Conservation (phyloP, 2,888 invertebrate genomes). For the Stenodema calcarata region DNA sequence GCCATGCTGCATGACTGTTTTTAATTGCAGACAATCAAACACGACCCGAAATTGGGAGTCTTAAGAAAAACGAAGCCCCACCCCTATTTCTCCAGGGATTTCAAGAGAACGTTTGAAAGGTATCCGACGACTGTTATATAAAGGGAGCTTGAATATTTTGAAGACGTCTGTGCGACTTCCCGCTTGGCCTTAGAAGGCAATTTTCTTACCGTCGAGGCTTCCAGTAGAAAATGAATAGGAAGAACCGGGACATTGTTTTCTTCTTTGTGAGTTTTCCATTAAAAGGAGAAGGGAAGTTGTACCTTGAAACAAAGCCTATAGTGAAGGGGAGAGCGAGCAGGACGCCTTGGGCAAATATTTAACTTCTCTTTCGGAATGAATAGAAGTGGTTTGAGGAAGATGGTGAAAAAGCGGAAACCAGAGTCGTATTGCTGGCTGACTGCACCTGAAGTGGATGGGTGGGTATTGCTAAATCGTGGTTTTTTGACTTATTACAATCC, state of each 20-base stretch:
- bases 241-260: slow-evolving; percentile 22
- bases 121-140: not conserved
- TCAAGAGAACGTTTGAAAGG: not conserved
- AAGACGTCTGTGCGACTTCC: not conserved
- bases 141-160: not conserved
- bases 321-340: not conserved
- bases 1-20: too few species aligned
- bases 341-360: slow-evolving; percentile 27
- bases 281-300: slow-evolving; percentile 7
- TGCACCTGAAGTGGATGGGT: not conserved
- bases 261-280: slow-evolving; percentile 37
- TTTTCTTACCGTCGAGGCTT: not conserved
- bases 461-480: too few species aligned
- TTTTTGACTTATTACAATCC: too few species aligned
- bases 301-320: slow-evolving; percentile 22
- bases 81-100: too few species aligned
- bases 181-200: not conserved
- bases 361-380: slow-evolving; percentile 24
- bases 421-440: not conserved
- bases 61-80: too few species aligned
- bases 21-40: too few species aligned
- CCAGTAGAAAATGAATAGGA: slow-evolving; percentile 20
- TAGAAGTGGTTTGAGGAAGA: not conserved
- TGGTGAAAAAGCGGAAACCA: not conserved
- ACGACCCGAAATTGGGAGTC: too few species aligned